Conservation (phyloP, 2,888 invertebrate genomes). For the Lasioglossum leucozonium region DNA sequence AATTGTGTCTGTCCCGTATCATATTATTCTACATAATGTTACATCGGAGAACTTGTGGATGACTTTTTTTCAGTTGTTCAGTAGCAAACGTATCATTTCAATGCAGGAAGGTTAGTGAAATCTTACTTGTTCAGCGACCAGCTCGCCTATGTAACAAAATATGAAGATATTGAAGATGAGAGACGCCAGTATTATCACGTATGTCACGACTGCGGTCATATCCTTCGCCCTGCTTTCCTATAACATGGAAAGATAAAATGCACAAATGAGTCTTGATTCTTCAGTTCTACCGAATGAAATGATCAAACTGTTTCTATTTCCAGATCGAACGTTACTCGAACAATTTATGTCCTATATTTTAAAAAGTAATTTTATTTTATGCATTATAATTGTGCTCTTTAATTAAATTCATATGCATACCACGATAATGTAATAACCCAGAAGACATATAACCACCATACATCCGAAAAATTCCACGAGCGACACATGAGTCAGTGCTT, state of each 20-base stretch:
- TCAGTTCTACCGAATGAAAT: background rate
- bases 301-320: background rate
- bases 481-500: background rate
- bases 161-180: constrained; percentile 65
- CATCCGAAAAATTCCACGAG: constrained; percentile 69
- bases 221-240: constrained; percentile 59
- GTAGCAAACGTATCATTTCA: background rate
- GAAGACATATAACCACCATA: constrained; percentile 77
- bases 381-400: background rate
- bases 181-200: constrained; percentile 47
- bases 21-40: background rate
- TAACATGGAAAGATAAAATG: background rate
- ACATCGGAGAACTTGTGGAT: background rate
- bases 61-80: background rate
- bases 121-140: constrained; percentile 65
- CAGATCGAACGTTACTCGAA: background rate
- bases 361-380: background rate
- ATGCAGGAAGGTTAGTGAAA: background rate
- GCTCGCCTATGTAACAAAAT: constrained; percentile 69
- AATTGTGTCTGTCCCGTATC: background rate
- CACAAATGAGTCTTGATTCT: background rate
- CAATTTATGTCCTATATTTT: background rate
- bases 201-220: constrained; percentile 34
- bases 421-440: constrained; percentile 79
- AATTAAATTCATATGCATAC: constrained; percentile 61